These are phyloP conservation scores for Danio choprae DNA, from an alignment of 2,797 vertebrate genomes.

Conservation along the genomic window DNA sequence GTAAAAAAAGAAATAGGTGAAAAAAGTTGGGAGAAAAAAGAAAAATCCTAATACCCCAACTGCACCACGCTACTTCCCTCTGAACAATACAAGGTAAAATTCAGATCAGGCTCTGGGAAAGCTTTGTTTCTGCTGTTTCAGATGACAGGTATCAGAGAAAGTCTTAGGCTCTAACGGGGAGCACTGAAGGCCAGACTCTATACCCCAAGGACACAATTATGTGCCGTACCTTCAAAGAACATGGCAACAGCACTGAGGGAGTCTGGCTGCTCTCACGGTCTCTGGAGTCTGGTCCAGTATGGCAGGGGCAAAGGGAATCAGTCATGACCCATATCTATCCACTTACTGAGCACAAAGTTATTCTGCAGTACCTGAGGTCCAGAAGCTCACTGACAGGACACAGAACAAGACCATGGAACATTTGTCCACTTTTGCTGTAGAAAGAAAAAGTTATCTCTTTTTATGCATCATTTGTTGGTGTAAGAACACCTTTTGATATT, in stretches of 20 bases:
- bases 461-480: background rate
- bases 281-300: slow-evolving; percentile 12
- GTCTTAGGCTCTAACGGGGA: background rate
- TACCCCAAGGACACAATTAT: slow-evolving; percentile 57
- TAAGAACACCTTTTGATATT: slow-evolving; percentile 7
- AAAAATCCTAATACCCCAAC: background rate
- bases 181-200: slow-evolving; percentile 20
- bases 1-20: background rate
- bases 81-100: slow-evolving; percentile 9
- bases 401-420: background rate
- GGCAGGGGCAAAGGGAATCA: slow-evolving; percentile 10
- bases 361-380: background rate
- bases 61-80: background rate
- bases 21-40: background rate
- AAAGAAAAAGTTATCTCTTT: background rate
- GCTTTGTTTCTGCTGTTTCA: background rate
- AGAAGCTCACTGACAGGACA: background rate
- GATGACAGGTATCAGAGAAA: slow-evolving; percentile 30
- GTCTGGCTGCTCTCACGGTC: slow-evolving; percentile 32
- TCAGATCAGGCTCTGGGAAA: slow-evolving; percentile 26
- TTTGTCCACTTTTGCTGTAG: background rate
- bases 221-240: slow-evolving; percentile 35
- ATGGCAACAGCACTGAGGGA: slow-evolving; percentile 42
- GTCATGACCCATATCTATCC: slow-evolving; percentile 22
- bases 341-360: slow-evolving; percentile 8